Conservation (phyloP, 2,797 vertebrate genomes). For the Champsocephalus gunnari region DNA sequence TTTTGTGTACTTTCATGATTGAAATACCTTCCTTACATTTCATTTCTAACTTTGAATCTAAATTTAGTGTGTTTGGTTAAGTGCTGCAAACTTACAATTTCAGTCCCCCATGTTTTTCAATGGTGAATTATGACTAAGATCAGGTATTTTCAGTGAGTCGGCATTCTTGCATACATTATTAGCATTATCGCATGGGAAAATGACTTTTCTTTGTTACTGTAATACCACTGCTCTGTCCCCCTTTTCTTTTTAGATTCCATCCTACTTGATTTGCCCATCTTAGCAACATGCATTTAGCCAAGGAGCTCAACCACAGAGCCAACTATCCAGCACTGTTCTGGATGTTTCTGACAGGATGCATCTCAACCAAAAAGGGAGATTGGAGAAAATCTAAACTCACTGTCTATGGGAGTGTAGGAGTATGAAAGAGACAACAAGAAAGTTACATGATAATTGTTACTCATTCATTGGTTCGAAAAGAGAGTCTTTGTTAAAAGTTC, state of each 20-base stretch:
- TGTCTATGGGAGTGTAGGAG: slow-evolving; percentile 42
- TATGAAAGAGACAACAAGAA: background rate
- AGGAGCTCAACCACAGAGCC: slow-evolving; percentile 63
- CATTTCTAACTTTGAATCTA: background rate
- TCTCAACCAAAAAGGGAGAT: slow-evolving; percentile 5
- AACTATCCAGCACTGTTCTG: slow-evolving; percentile 64
- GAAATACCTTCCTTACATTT: background rate
- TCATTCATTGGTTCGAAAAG: background rate
- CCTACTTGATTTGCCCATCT: slow-evolving; percentile 78
- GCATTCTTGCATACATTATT: slow-evolving; percentile 3
- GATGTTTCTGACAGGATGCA: slow-evolving; percentile 43
- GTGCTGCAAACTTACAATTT: slow-evolving; percentile 40
- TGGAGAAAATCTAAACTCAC: slow-evolving; percentile 33
- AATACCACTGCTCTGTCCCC: slow-evolving; percentile 50
- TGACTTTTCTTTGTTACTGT: slow-evolving; percentile 34
- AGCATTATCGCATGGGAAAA: slow-evolving; percentile 63
- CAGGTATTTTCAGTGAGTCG: slow-evolving; percentile 12
- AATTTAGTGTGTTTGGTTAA: background rate
- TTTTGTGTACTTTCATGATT: background rate
- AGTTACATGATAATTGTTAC: background rate
- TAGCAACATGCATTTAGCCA: slow-evolving; percentile 80
- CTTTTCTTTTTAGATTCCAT: slow-evolving; percentile 70
- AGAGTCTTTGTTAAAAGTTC: background rate
- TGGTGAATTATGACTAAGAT: background rate
- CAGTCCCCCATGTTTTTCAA: slow-evolving; percentile 37